These are phyloP conservation scores for Eurystomus gularis DNA, from an alignment of 2,113 vertebrate genomes.

Conservation along the genomic window DNA sequence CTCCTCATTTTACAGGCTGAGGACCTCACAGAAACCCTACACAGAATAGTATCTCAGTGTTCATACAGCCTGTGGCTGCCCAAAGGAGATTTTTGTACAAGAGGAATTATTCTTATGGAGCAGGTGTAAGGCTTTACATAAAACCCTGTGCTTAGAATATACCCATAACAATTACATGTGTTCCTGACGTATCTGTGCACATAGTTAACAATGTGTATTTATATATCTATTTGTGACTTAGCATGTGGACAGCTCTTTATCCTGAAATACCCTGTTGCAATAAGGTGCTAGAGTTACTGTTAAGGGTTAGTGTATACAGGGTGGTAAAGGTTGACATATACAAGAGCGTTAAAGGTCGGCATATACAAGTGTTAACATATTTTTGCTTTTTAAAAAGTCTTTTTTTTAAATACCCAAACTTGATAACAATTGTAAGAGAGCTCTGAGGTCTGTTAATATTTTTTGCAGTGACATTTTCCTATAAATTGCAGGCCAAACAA, in stretches of 20 bases:
- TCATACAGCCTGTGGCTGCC: not conserved
- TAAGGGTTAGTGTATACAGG: not conserved
- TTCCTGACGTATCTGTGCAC: not conserved
- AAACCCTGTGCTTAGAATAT: not conserved
- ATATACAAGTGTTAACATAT: not conserved
- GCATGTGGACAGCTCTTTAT: not conserved
- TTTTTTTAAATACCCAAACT: not conserved
- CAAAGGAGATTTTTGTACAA: not conserved
- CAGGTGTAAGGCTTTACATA: not conserved
- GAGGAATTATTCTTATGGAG: rapidly evolving
- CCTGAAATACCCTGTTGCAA: not conserved
- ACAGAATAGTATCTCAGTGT: not conserved
- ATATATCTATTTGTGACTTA: not conserved
- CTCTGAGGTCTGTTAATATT: not conserved
- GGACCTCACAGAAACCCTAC: not conserved
- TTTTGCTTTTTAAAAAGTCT: not conserved
- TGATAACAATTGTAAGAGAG: not conserved
- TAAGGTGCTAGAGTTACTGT: not conserved
- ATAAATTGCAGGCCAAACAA: conserved; percentile 20
- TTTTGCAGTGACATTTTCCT: not conserved
- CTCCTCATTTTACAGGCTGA: not conserved
- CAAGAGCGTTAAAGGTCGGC: not conserved
- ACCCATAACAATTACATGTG: not conserved
- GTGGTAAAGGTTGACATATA: not conserved
- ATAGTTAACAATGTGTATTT: not conserved